Percentiles rank a stretch among this genome's conserved stretches.
These are phyloP conservation scores for Scelioninae gen. 1 DNA, from an alignment of 2,888 invertebrate species.

Conservation along the genomic window DNA sequence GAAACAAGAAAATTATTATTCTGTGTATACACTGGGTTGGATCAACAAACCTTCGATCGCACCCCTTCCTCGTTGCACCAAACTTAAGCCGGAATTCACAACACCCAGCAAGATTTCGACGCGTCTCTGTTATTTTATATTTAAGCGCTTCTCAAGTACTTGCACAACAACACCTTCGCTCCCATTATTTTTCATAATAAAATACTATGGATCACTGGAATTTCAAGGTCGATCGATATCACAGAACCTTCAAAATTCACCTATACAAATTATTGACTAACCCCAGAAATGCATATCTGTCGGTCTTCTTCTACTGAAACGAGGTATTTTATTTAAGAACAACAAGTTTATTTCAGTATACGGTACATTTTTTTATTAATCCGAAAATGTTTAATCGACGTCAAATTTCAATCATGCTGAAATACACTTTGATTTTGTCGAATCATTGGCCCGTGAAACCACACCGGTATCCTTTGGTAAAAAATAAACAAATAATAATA, in stretches of 20 bases:
- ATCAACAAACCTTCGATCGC: slow-evolving; percentile 66
- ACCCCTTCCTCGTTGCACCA: slow-evolving; percentile 32
- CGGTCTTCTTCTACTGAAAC: slow-evolving; percentile 1
- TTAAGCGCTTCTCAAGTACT: neutral
- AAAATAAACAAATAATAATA: too few relatives aligned
- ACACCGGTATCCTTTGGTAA: too few relatives aligned
- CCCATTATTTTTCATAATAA: too few relatives aligned
- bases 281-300: slow-evolving; percentile 1
- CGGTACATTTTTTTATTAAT: slow-evolving; percentile 10
- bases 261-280: slow-evolving; percentile 17
- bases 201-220: too few relatives aligned
- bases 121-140: slow-evolving; percentile 43
- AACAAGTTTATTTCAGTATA: slow-evolving; percentile 10
- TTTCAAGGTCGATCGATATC: too few relatives aligned
- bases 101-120: slow-evolving; percentile 24
- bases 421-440: slow-evolving; percentile 13
- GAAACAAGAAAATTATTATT: slow-evolving; percentile 62
- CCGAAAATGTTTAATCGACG: slow-evolving; percentile 1
- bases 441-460: slow-evolving; percentile 9
- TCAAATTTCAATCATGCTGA: neutral
- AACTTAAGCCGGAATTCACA: slow-evolving; percentile 57
- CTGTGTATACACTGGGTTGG: slow-evolving; percentile 38
- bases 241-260: too few relatives aligned
- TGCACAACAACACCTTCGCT: too few relatives aligned
- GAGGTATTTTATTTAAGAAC: slow-evolving; percentile 19